Evolutionary conservation across 2,797 vertebrate species (phyloP), one percentile per base, ranked within the genome.

Genomic region (Helarctos malayanus): DNA sequence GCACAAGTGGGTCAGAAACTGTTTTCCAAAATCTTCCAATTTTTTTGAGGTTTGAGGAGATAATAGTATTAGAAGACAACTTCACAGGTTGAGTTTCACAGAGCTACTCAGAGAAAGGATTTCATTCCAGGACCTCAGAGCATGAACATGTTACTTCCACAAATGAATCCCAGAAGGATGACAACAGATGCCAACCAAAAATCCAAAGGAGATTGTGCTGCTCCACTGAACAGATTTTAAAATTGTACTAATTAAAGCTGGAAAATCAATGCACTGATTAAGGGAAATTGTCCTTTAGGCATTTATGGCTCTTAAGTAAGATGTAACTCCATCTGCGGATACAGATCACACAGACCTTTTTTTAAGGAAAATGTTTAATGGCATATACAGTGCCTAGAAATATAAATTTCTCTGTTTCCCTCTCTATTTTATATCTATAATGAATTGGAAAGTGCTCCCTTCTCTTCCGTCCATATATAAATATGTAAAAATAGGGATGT

Each of bases 251-350:
- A 89, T 92, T 95, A 87, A 92, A 95, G 76, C 21, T 79, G 27
- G 81, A 83, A 86, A 95, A 97, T 68, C 89, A 97, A 75, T 91
- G 45, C 91, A 68, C 49, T 94, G 35, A 52, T 65, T 79, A 85
- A 78, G 29, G 59, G 83, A 95, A 91, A 79, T 82, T 92, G 41
- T 11, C 49, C 56, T 96, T 95, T 13, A 80, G 49, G n/a, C 29
- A 88, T 81, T 93, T 54, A 79, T 35, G 90, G 35, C 8, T 85
- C 78, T 95, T 79, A 94, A 96, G 23, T 73, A 69, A 49, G 69
- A 83, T 76, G 5, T 79, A 83, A 96, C 85, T 71, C 41, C 18
- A 49, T 47, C 59, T 80, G 4, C 94, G 41, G 12, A 5, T 87
- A 1, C n/a, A 61, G n/a, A 73, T 61, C n/a, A 68, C 16, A 45